Evolutionary conservation across 2,888 invertebrate genomes (phyloP).

Genomic region (Athalia cordata): DNA sequence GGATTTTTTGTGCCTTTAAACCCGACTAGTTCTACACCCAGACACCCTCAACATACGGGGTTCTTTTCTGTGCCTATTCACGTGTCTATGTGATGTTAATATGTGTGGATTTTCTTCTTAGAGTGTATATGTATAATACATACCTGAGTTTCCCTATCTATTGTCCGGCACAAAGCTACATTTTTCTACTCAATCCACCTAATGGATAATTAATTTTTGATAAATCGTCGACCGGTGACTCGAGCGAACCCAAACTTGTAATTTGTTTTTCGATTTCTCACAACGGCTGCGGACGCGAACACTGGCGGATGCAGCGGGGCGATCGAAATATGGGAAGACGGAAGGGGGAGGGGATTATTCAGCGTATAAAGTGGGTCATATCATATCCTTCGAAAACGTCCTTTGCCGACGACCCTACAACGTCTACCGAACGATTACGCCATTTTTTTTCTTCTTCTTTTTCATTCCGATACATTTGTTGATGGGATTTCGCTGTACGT

Average conservation of each 20-base stretch:
- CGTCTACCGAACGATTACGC: no score
- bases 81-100: neutral
- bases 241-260: constrained; percentile 58
- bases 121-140: no score
- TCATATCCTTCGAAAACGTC: no score
- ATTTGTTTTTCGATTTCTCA: constrained; percentile 68
- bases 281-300: constrained; percentile 53
- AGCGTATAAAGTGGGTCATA: no score
- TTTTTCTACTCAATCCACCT: constrained; percentile 69
- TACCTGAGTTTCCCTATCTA: constrained; percentile 50
- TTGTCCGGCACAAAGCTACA: constrained; percentile 69
- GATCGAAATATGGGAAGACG: no score
- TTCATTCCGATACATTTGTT: no score
- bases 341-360: no score
- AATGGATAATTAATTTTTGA: constrained; percentile 73
- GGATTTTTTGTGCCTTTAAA: constrained; percentile 62
- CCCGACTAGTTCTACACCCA: constrained; percentile 6
- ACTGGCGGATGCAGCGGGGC: neutral
- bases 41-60: neutral
- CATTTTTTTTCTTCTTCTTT: no score
- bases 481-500: no score
- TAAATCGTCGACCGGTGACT: constrained; percentile 69
- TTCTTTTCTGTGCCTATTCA: neutral
- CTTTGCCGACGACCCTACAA: no score
- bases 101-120: neutral